These are phyloP conservation scores for Dynastes maya DNA, from an alignment of 2,888 invertebrate genomes.

Conservation along the genomic window DNA sequence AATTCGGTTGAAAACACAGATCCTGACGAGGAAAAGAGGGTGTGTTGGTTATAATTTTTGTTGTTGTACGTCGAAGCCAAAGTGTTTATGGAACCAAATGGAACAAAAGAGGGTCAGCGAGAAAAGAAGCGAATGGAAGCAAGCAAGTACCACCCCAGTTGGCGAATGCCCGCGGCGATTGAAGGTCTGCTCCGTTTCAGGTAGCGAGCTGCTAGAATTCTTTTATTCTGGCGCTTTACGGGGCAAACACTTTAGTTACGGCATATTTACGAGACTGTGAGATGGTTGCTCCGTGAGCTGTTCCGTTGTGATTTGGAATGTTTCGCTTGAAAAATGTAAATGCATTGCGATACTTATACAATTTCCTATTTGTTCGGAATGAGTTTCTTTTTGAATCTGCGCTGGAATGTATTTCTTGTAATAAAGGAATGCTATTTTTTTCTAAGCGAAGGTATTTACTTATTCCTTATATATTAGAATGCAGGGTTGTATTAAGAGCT, in stretches of 20 bases:
- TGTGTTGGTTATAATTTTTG: not conserved
- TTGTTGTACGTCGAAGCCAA: not conserved
- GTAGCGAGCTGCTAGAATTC: slow-evolving; percentile 27
- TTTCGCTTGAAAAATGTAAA: not conserved
- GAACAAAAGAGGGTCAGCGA: slow-evolving; percentile 32
- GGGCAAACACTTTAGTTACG: slow-evolving; percentile 30
- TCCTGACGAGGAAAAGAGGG: too few species aligned
- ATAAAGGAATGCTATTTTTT: too few species aligned
- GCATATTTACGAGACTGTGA: not conserved
- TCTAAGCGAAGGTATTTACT: too few species aligned
- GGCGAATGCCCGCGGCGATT: slow-evolving; percentile 28
- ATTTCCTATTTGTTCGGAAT: too few species aligned
- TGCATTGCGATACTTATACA: too few species aligned
- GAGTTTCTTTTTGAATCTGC: too few species aligned
- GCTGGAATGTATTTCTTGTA: too few species aligned
- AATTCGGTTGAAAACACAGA: too few species aligned
- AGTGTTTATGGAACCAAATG: slow-evolving; percentile 31
- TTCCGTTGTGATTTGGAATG: not conserved
- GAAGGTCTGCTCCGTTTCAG: slow-evolving; percentile 32
- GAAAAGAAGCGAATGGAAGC: slow-evolving; percentile 8
- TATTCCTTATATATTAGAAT: too few species aligned
- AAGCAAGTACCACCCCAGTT: slow-evolving; percentile 14
- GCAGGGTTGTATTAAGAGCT: too few species aligned
- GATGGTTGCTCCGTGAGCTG: not conserved
- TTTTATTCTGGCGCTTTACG: slow-evolving; percentile 32